Evolutionary conservation across 2,888 invertebrate genomes (phyloP).

Genomic region (Aquatica leii): DNA sequence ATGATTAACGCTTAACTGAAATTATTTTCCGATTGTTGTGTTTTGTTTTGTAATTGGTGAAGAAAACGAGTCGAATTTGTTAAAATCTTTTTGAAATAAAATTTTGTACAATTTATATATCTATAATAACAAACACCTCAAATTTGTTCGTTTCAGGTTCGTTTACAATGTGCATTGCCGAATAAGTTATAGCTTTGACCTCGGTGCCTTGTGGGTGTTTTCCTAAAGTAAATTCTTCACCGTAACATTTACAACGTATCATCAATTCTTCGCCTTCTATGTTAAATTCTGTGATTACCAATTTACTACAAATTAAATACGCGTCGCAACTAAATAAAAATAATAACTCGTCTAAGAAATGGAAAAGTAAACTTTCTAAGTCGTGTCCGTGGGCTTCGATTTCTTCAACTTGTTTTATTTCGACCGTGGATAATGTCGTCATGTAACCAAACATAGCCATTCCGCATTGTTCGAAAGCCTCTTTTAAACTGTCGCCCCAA

Average conservation of each 20-base stretch:
- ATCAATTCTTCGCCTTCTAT: slow-evolving; percentile 73
- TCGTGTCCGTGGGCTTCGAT: slow-evolving; percentile 92
- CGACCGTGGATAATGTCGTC: slow-evolving; percentile 88
- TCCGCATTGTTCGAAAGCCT: slow-evolving; percentile 95
- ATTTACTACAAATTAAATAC: slow-evolving; percentile 84
- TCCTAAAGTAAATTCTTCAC: slow-evolving; percentile 92
- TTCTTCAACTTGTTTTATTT: slow-evolving; percentile 78
- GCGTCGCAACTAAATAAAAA: slow-evolving; percentile 94
- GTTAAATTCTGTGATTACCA: slow-evolving; percentile 89
- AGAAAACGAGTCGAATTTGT: too few relatives aligned
- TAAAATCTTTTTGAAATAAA: too few relatives aligned
- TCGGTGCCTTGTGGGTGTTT: slow-evolving; percentile 98
- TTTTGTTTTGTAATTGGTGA: too few relatives aligned
- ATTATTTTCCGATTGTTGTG: too few relatives aligned
- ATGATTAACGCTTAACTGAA: too few relatives aligned
- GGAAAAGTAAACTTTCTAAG: slow-evolving; percentile 85
- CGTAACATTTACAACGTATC: slow-evolving; percentile 83
- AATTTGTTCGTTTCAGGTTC: slow-evolving; percentile 73
- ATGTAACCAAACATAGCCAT: slow-evolving; percentile 98
- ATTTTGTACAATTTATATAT: slow-evolving; percentile 81
- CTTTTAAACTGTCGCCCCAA: slow-evolving; percentile 88
- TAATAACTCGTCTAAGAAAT: slow-evolving; percentile 93
- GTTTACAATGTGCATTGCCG: slow-evolving; percentile 94
- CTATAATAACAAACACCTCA: slow-evolving; percentile 97
- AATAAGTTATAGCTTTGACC: slow-evolving; percentile 99